A percentile compares a stretch with the other conserved stretches of the same genome.
phyloP scores from a whole-genome alignment of 2,888 invertebrate species.

The Acanthosoma haemorrhoidale region DNA sequence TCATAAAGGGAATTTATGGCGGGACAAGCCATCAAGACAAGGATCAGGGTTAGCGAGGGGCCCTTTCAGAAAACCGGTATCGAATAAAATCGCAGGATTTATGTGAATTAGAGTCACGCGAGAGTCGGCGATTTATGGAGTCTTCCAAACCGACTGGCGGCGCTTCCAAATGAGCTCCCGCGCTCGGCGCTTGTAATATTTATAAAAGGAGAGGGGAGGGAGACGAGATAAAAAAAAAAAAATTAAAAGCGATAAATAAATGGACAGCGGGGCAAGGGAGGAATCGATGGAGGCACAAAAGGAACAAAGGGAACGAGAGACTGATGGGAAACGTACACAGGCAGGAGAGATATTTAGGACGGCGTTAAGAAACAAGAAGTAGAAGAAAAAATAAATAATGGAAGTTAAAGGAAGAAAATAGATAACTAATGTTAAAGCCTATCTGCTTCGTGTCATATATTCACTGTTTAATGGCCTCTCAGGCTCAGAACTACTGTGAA shows the following conservation, averaged over 20 bases:
- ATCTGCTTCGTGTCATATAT: background rate
- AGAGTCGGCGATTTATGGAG: slow-evolving; percentile 16
- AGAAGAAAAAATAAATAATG: too few species aligned
- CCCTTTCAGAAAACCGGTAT: slow-evolving; percentile 29
- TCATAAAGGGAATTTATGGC: slow-evolving; percentile 23
- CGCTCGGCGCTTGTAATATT: slow-evolving; percentile 7
- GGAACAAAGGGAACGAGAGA: background rate
- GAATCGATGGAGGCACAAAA: slow-evolving; percentile 10
- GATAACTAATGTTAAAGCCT: slow-evolving; percentile 10
- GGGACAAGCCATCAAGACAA: slow-evolving; percentile 25
- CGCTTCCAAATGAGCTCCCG: slow-evolving; percentile 21
- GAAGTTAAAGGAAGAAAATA: too few species aligned
- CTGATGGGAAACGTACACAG: slow-evolving; percentile 2
- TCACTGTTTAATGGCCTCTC: background rate
- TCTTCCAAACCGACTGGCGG: slow-evolving; percentile 1
- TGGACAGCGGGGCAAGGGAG: background rate
- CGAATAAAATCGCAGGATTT: slow-evolving; percentile 29
- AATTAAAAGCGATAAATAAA: slow-evolving; percentile 14
- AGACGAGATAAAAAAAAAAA: background rate
- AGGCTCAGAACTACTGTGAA: slow-evolving; percentile 4
- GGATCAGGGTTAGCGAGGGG: slow-evolving; percentile 1
- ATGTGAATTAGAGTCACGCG: slow-evolving; percentile 31
- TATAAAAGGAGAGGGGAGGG: background rate
- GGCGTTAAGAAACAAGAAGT: background rate
- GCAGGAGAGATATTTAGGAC: slow-evolving; percentile 7